Conservation (phyloP, 1,140 invertebrate species). For the Heterodera schachtii region DNA sequence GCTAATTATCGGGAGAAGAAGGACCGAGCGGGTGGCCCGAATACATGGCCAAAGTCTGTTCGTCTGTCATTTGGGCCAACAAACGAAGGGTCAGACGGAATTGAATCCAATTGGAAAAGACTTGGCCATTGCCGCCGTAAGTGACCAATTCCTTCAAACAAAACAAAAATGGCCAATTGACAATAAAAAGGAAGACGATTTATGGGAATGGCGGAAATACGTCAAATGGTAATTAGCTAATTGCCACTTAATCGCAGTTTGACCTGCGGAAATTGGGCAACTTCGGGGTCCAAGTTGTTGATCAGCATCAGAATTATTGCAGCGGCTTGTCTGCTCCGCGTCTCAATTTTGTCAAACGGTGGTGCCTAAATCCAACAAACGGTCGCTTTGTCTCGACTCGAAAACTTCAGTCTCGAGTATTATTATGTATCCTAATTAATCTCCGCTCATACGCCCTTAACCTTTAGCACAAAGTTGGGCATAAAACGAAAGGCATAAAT, state of each 20-base stretch:
- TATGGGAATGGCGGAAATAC: no score
- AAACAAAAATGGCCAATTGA: not conserved
- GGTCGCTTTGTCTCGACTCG: not conserved
- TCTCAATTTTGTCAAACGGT: conserved; percentile 71
- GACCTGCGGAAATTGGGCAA: conserved; percentile 72
- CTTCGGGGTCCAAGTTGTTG: conserved; percentile 60
- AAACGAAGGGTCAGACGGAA: conserved; percentile 74
- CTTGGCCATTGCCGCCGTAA: conserved; percentile 76
- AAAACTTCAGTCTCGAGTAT: no score
- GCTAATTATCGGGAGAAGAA: conserved; percentile 44
- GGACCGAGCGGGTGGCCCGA: conserved; percentile 73
- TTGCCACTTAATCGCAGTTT: not conserved
- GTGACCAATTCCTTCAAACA: conserved; percentile 69
- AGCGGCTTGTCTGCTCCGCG: conserved; percentile 69
- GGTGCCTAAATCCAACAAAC: conserved; percentile 69
- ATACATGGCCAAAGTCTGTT: conserved; percentile 74
- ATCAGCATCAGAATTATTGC: conserved; percentile 69
- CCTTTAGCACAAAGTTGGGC: conserved; percentile 70
- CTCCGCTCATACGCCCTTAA: conserved; percentile 37
- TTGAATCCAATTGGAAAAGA: conserved; percentile 77
- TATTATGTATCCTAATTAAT: no score
- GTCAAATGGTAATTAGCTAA: no score
- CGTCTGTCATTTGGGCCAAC: conserved; percentile 71
- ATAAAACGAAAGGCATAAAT: conserved; percentile 76
- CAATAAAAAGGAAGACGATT: not conserved